phyloP scores from a whole-genome alignment of 2,888 invertebrate genomes.

The Sesia bembeciformis region DNA sequence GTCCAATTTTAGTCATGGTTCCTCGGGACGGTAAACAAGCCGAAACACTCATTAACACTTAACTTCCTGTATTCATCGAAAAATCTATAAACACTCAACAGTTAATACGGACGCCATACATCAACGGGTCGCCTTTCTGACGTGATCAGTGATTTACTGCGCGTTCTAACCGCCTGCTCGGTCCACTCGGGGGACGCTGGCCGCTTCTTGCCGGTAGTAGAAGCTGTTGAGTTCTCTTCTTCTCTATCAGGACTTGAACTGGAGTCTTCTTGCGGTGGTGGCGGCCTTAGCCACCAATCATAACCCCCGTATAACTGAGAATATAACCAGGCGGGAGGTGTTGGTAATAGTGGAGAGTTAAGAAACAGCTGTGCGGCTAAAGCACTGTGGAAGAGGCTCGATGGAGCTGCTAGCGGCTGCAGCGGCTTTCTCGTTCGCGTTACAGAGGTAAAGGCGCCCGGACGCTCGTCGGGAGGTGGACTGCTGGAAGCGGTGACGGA shows the following conservation, averaged over 20 bases:
- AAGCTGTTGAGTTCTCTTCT: conserved; percentile 40
- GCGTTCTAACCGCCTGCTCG: conserved; percentile 56
- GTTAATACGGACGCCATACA: conserved; percentile 85
- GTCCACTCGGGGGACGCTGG: conserved; percentile 72
- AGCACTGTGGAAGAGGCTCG: conserved; percentile 64
- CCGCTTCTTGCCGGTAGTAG: conserved; percentile 62
- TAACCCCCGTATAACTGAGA: conserved; percentile 83
- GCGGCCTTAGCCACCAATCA: conserved; percentile 79
- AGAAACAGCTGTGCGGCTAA: conserved; percentile 82
- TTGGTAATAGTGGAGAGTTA: conserved; percentile 82
- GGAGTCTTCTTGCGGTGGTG: conserved; percentile 54
- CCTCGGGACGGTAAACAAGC: conserved; percentile 38
- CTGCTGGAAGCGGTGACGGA: conserved; percentile 77
- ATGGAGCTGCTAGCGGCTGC: conserved; percentile 61
- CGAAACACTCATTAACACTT: conserved; percentile 21
- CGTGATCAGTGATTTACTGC: conserved; percentile 57
- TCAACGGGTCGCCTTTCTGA: conserved; percentile 76
- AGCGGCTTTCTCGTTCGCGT: conserved; percentile 55
- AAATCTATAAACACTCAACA: conserved; percentile 10
- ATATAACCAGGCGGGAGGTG: conserved; percentile 85
- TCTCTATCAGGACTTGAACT: conserved; percentile 60
- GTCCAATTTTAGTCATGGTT: not conserved
- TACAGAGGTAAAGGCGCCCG: conserved; percentile 73
- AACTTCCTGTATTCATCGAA: conserved; percentile 17
- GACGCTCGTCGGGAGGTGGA: conserved; percentile 65